Conservation (phyloP, 2,113 vertebrate genomes). For the Hemiscyllium ocellatum region DNA sequence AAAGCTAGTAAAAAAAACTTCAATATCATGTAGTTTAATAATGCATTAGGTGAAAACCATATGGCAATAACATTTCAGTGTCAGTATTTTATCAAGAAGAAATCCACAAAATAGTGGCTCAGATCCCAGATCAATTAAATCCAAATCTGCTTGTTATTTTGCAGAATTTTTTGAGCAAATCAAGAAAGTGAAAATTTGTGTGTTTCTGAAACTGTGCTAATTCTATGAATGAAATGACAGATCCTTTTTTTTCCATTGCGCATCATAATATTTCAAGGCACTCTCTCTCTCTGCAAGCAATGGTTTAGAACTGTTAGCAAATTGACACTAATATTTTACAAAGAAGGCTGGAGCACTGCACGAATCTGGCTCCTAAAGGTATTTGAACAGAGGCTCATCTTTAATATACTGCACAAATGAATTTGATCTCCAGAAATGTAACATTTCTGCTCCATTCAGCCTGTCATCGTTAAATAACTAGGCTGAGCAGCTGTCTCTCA, state of each 20-base stretch:
- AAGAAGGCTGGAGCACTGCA: not conserved
- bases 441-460: not conserved
- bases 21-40: not conserved
- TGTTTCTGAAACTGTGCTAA: not conserved
- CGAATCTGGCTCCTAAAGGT: not conserved
- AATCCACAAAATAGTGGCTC: slow-evolving; percentile 21
- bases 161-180: not conserved
- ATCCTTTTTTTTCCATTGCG: not conserved
- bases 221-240: slow-evolving; percentile 5
- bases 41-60: not conserved
- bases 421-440: not conserved
- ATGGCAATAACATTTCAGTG: slow-evolving; percentile 31
- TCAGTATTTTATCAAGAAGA: not conserved
- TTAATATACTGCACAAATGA: not conserved
- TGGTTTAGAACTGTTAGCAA: slow-evolving; percentile 12
- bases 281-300: not conserved
- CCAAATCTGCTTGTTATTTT: not conserved
- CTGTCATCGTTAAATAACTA: not conserved
- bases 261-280: not conserved
- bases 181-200: not conserved
- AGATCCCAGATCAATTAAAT: not conserved
- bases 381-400: not conserved
- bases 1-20: not conserved
- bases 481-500: not conserved
- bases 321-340: not conserved